phyloP scores from a whole-genome alignment of 2,113 vertebrate genomes.

The Austrofundulus limnaeus region DNA sequence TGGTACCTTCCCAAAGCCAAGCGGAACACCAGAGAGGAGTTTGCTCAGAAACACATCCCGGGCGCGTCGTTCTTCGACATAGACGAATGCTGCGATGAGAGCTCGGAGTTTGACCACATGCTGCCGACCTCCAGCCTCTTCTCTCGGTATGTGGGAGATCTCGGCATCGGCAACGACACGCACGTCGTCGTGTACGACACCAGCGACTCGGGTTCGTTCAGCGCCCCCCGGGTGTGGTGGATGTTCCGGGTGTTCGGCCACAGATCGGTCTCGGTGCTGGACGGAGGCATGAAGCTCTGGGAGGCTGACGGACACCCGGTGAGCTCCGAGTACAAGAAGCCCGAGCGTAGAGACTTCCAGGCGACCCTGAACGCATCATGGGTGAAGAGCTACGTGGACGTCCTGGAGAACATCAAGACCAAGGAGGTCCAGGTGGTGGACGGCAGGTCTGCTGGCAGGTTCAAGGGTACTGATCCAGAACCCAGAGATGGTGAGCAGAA shows the following conservation, averaged over 20 bases:
- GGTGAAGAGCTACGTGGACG: constrained; percentile 85
- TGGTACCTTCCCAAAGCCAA: constrained; percentile 88
- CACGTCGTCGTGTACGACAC: constrained; percentile 82
- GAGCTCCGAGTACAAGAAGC: constrained; percentile 66
- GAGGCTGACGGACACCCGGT: constrained; percentile 75
- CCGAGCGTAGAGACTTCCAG: constrained; percentile 71
- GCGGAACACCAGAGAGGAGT: constrained; percentile 81
- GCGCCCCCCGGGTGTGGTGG: constrained; percentile 93
- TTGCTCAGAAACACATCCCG: constrained; percentile 82
- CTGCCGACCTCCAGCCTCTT: constrained; percentile 82
- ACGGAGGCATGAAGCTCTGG: constrained; percentile 91
- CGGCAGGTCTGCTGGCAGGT: neutral
- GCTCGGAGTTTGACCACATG: constrained; percentile 85
- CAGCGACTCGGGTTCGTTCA: constrained; percentile 87
- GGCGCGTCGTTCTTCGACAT: neutral
- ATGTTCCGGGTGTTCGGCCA: constrained; percentile 95
- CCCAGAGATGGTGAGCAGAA: neutral
- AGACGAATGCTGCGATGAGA: neutral
- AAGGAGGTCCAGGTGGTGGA: constrained; percentile 3
- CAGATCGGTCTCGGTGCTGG: constrained; percentile 84
- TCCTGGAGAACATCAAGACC: neutral
- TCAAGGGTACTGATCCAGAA: neutral
- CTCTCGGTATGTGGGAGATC: constrained; percentile 80
- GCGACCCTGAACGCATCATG: constrained; percentile 75
- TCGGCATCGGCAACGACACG: constrained; percentile 81